Evolutionary conservation across 2,888 invertebrate genomes (phyloP).

Genomic region (Eilema sororculum): DNA sequence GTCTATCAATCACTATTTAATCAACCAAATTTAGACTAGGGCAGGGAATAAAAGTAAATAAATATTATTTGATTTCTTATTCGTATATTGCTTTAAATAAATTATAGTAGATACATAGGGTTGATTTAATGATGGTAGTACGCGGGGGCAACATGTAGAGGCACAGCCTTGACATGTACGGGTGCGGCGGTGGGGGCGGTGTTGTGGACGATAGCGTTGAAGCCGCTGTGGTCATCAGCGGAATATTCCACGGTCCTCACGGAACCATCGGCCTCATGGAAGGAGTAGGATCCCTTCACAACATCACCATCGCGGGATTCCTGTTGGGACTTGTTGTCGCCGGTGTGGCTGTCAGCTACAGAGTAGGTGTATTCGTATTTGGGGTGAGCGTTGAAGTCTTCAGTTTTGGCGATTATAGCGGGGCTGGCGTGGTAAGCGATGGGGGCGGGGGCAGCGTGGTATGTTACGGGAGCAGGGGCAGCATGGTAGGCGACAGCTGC

Average conservation of each 20-base stretch:
- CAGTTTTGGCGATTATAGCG: constrained; percentile 52
- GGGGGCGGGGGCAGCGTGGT: constrained; percentile 42
- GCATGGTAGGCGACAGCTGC: constrained; percentile 45
- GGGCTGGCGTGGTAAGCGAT: constrained; percentile 40
- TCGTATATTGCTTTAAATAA: constrained; percentile 65
- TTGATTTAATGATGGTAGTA: constrained; percentile 47
- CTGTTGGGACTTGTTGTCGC: constrained; percentile 86
- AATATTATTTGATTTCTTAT: constrained; percentile 40
- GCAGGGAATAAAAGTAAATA: constrained; percentile 17
- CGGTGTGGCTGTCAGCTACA: constrained; percentile 86
- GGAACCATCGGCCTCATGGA: constrained; percentile 86
- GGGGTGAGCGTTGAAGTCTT: constrained; percentile 74
- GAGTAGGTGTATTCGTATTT: constrained; percentile 85
- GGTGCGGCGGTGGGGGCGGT: constrained; percentile 66
- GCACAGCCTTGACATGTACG: constrained; percentile 49
- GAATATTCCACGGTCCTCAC: constrained; percentile 85
- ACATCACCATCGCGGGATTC: constrained; percentile 85
- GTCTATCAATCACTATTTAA: neutral
- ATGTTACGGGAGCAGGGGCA: constrained; percentile 36
- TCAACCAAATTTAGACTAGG: neutral
- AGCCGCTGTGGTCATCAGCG: constrained; percentile 84
- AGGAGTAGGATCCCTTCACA: constrained; percentile 85
- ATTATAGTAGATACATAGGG: constrained; percentile 65
- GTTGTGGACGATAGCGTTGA: constrained; percentile 77
- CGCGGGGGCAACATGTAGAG: constrained; percentile 33